These are phyloP conservation scores for Biston betularia DNA, from an alignment of 2,888 invertebrate genomes.

Conservation along the genomic window DNA sequence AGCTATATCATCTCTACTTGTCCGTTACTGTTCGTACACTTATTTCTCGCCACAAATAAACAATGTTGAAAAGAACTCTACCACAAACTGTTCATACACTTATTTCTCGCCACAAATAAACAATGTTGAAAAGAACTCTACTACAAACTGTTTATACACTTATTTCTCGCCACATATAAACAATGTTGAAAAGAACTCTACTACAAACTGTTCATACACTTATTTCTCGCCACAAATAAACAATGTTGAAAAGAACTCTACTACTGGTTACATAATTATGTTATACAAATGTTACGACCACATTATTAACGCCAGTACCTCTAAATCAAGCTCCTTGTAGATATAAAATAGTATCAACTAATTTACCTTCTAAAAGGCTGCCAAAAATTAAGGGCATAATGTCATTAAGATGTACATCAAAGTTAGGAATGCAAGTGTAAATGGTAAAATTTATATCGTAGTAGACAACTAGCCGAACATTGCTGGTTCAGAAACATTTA, in stretches of 20 bases:
- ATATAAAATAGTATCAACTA: conserved; percentile 36
- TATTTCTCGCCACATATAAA: not conserved
- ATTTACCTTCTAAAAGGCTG: conserved; percentile 43
- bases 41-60: too few species aligned
- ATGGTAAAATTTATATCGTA: not conserved
- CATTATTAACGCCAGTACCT: conserved; percentile 23
- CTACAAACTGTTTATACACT: not conserved
- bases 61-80: too few species aligned
- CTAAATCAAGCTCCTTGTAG: conserved; percentile 23
- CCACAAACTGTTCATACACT: not conserved
- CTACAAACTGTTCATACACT: not conserved
- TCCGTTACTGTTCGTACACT: too few species aligned
- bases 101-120: not conserved
- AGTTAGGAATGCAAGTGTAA: not conserved
- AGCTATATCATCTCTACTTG: too few species aligned
- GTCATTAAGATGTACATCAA: conserved; percentile 7
- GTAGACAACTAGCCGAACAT: too few species aligned
- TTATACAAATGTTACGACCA: not conserved
- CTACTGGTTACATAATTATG: not conserved
- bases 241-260: not conserved
- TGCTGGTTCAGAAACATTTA: too few species aligned
- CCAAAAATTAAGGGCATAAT: conserved; percentile 35
- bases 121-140: not conserved
- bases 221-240: not conserved
- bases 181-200: not conserved